Base-by-base conservation (phyloP, 2,888 invertebrate species). In the Drosophila bunnanda region DNA sequence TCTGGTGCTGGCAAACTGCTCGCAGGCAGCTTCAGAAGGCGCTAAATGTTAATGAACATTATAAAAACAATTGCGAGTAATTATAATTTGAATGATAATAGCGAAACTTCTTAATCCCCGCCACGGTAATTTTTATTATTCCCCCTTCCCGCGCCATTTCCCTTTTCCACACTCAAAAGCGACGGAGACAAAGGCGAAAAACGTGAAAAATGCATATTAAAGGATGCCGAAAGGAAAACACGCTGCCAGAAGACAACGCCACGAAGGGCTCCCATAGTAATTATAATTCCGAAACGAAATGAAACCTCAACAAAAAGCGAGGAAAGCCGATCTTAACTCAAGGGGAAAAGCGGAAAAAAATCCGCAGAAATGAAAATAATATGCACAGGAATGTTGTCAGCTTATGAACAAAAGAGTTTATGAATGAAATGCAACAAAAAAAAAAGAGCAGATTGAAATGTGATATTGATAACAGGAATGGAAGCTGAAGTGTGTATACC, bases 41-140 rank as follows among this genome's bases (percentile, higher is more conserved):
- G 89, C 78, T 83, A 83, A 83, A 83, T 88, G 83, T 86, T 83
- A 83, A 83, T 83, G 89, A 83, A 88, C 83, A 83, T 83, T 83
- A 88, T 76, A 83, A 84, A 84, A 89, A 85, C 89, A 85, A 85
- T 89, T 89, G 88, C 85, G 77, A 89, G 89, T 85, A 85, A 85
- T 85, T 89, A 85, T 89, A 88, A 89, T 85, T 85, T 89, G 85
- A 88, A 89, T 89, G 85, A 88, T 85, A 85, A 89, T 89, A 89
- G 89, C 85, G 76, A 79, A 85, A 89, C 89, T 85, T 85, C 89
- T 85, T 83, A 83, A 88, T 83, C 78, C 89, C 87, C 89, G 87
- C 84, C 72, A 80, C 83, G 89, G 83, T 89, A 83, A 83, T 83
- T 88, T 86, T 88, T 88, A 83, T 88, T 50, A 52, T 50, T 68